Evolutionary conservation across 2,113 vertebrate genomes (phyloP).

Genomic region (Percopsis transmontana): DNA sequence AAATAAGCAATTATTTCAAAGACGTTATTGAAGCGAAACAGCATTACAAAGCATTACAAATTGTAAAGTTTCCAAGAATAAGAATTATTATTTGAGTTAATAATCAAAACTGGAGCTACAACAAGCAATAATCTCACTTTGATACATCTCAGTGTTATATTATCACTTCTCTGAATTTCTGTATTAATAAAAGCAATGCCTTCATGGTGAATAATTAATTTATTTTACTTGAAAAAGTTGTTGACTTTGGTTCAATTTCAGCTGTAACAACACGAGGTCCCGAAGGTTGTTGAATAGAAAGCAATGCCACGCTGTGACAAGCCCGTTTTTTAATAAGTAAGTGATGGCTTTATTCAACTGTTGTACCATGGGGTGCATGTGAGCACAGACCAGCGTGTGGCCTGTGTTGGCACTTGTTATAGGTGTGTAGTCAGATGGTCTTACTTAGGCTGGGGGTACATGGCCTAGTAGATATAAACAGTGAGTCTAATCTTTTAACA

Average conservation of each 20-base stretch:
- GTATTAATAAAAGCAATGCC: slow-evolving; percentile 12
- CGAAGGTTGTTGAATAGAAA: slow-evolving; percentile 46
- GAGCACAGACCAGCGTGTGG: slow-evolving; percentile 72
- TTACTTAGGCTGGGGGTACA: slow-evolving; percentile 56
- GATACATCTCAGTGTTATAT: slow-evolving; percentile 11
- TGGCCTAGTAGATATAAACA: slow-evolving; percentile 10
- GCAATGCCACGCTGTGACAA: slow-evolving; percentile 55
- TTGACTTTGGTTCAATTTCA: slow-evolving; percentile 9
- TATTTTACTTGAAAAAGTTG: background rate
- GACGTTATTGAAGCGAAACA: slow-evolving; percentile 32
- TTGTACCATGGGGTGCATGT: slow-evolving; percentile 70
- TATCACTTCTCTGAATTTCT: background rate
- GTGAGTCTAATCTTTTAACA: too few relatives aligned
- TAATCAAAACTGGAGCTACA: slow-evolving; percentile 14
- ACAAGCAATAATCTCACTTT: slow-evolving; percentile 13
- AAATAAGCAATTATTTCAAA: slow-evolving; percentile 41
- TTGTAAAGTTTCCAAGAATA: slow-evolving; percentile 13
- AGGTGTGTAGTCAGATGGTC: slow-evolving; percentile 67
- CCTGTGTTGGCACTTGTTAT: slow-evolving; percentile 70
- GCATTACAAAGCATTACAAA: slow-evolving; percentile 34
- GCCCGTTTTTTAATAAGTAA: slow-evolving; percentile 66
- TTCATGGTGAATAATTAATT: slow-evolving; percentile 5
- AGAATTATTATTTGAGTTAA: slow-evolving; percentile 14
- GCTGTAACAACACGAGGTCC: slow-evolving; percentile 9
- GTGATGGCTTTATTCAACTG: slow-evolving; percentile 73